A percentile compares a stretch with the other conserved stretches of the same genome.
Conservation (phyloP, 2,113 vertebrate genomes). For the Syngnathus typhle region DNA sequence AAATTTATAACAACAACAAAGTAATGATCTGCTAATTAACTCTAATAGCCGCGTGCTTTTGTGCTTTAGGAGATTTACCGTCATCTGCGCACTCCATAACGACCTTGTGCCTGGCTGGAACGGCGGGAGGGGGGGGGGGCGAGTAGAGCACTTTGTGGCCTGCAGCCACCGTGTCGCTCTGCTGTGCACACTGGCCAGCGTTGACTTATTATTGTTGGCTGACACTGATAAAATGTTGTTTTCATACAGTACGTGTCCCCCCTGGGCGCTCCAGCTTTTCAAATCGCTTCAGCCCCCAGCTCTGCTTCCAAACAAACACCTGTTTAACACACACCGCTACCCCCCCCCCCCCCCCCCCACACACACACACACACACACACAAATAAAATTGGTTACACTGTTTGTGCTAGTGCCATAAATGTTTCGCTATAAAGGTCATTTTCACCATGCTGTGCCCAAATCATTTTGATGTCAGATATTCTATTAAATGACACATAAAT, state of each 20-base stretch:
- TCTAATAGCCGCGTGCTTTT: background rate
- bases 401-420: background rate
- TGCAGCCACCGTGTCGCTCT: constrained; percentile 2
- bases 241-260: background rate
- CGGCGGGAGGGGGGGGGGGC: background rate
- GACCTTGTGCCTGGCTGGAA: background rate
- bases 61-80: background rate
- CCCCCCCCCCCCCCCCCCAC: background rate
- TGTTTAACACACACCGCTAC: background rate
- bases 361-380: no score
- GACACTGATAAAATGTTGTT: constrained; percentile 13
- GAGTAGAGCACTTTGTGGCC: background rate
- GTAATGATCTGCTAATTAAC: background rate
- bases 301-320: constrained; percentile 4
- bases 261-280: background rate
- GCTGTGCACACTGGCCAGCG: background rate
- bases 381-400: background rate
- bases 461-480: background rate
- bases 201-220: background rate
- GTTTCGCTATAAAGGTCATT: background rate
- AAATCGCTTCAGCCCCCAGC: background rate
- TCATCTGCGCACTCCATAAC: background rate
- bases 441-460: background rate
- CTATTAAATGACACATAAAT: background rate
- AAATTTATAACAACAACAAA: background rate